Base-by-base conservation (phyloP, 37 sponge, comb jelly and placozoan species). In the Crambe crambe region DNA sequence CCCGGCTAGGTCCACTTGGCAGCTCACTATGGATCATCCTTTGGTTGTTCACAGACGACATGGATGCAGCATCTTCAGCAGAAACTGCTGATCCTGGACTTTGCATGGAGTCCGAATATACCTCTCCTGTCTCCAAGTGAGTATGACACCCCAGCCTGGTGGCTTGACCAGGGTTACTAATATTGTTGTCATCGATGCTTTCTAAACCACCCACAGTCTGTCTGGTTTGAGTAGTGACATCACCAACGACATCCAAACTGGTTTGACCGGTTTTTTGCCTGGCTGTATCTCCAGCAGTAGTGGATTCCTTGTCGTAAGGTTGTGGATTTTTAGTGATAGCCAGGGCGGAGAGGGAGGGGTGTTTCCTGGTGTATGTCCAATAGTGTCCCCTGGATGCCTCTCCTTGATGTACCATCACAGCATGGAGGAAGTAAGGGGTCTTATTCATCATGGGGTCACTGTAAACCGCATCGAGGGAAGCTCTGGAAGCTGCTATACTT, bases 381-480 rank as follows among this genome's bases (percentile, higher is more conserved):
- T 92, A 92, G 63, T 92, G 93, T 0, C 93, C 93, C 37, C 79
- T 60, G 2, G 89, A 85, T 23, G 89, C 93, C 56, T 92, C 71
- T 21, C 93, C 93, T 54, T 87, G 87, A 73, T 92, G 93, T 26
- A 92, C 93, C 22, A 87, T 72, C 41, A 92, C 93, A 0, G 93
- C 81, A 42, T 92, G 89, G 2, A 92, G 68, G 39, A 74, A 87
- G 61, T 87, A 91, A 23, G 78, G 56, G 17, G 82, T 81, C 63
- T 30, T 23, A 39, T 81, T 90, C 90, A 90, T 90, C n/a, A 37
- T 5, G 21, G 62, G 58, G 63, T 76, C 82, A 34, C 59, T 30
- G 54, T 90, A 90, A 30, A 90, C 76, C 0, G 77, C 73, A 21
- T 67, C 69, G 41, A 90, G 82, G 0, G 77, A 20, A 6, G 56